Percentiles rank a stretch among this genome's conserved stretches.
phyloP scores from a whole-genome alignment of 2,113 vertebrate genomes.

The Periophthalmus modestus region DNA sequence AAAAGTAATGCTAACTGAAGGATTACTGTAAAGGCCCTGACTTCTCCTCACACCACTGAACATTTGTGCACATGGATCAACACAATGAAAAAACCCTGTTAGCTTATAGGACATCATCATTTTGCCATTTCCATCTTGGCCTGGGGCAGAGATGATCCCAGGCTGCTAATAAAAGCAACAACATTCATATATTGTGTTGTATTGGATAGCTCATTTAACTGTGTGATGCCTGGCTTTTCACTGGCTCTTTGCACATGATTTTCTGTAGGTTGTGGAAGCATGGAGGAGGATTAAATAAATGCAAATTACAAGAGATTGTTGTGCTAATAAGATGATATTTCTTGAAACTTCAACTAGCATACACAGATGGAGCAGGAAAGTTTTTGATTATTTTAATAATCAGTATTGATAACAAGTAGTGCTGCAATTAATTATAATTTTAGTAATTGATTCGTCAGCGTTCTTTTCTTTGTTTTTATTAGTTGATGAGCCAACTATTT shows the following conservation, averaged over 20 bases:
- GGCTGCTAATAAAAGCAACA: conserved; percentile 44
- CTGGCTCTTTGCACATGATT: conserved; percentile 11
- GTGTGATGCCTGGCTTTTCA: neutral
- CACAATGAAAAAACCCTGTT: conserved; percentile 39
- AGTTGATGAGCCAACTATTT: too few relatives aligned
- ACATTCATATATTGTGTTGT: conserved; percentile 14
- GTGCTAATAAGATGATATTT: neutral
- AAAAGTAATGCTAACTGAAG: neutral
- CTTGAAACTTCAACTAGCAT: neutral
- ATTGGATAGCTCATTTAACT: conserved; percentile 30
- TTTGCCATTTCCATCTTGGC: conserved; percentile 26
- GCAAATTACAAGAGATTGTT: neutral
- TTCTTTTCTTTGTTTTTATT: too few relatives aligned
- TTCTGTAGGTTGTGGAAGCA: conserved; percentile 7
- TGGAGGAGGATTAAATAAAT: conserved; percentile 6
- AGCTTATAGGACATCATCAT: conserved; percentile 20
- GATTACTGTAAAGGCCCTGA: conserved; percentile 2
- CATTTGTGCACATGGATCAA: conserved; percentile 32
- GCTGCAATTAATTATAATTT: too few relatives aligned
- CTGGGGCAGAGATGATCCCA: conserved; percentile 30
- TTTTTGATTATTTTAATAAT: neutral
- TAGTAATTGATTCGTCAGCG: too few relatives aligned
- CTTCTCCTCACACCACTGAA: conserved; percentile 23
- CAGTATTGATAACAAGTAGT: neutral
- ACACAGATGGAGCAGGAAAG: neutral